Percentiles rank a stretch among this genome's conserved stretches.
Evolutionary conservation across 2,888 invertebrate species (phyloP).

Genomic region (Protonemura montana): DNA sequence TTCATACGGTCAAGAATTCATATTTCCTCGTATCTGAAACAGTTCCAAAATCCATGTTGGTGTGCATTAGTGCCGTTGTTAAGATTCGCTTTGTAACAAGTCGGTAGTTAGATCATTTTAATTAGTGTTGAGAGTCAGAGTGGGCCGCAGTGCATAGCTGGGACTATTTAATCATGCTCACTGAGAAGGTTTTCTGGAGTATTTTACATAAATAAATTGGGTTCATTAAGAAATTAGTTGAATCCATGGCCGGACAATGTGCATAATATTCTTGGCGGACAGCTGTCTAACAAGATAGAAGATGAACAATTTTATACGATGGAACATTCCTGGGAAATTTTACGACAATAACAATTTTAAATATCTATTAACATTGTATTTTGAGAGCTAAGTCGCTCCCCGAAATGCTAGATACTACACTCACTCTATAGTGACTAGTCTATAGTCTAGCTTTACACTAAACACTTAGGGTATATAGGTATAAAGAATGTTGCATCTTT

Average conservation of each 20-base stretch:
- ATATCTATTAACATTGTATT: too few species aligned
- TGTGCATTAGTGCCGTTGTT: too few species aligned
- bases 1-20: too few species aligned
- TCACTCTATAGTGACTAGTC: too few species aligned
- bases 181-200: conserved; percentile 15
- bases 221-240: conserved; percentile 7
- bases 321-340: background rate
- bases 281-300: background rate
- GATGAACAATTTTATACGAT: background rate
- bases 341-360: too few species aligned
- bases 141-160: background rate
- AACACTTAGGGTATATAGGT: background rate
- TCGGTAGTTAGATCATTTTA: background rate
- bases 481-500: background rate
- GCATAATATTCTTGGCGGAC: background rate
- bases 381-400: background rate
- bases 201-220: conserved; percentile 20
- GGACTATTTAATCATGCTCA: background rate
- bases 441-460: background rate
- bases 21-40: too few species aligned
- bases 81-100: background rate
- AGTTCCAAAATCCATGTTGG: too few species aligned
- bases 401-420: background rate
- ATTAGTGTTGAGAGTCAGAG: background rate
- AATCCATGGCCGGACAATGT: background rate